phyloP scores from a whole-genome alignment of 2,888 invertebrate species.

The Parasteatoda lunata region DNA sequence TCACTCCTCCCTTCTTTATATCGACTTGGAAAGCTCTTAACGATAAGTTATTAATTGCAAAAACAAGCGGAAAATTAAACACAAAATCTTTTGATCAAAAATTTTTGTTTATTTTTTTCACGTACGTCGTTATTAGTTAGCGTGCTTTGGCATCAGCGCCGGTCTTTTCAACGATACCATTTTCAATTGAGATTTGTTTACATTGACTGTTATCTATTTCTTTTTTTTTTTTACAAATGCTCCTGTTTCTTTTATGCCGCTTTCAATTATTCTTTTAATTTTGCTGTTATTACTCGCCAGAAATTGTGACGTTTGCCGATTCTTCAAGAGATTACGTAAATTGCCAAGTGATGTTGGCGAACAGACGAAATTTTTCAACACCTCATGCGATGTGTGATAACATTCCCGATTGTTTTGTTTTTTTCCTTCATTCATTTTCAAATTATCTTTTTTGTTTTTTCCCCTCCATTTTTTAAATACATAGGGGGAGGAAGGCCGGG shows the following conservation, averaged over 20 bases:
- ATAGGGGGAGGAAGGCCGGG: too few species aligned
- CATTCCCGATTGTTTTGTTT: background rate
- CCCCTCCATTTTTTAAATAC: too few species aligned
- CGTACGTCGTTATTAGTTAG: slow-evolving; percentile 52
- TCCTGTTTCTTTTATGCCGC: slow-evolving; percentile 41
- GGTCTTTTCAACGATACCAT: slow-evolving; percentile 48
- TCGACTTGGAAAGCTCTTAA: too few species aligned
- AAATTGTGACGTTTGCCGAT: background rate
- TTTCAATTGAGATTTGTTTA: slow-evolving; percentile 56
- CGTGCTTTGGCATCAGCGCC: slow-evolving; percentile 40
- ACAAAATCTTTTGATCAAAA: slow-evolving; percentile 55
- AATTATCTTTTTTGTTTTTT: too few species aligned
- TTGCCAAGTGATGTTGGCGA: slow-evolving; percentile 39
- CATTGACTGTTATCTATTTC: slow-evolving; percentile 39
- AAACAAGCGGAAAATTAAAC: background rate
- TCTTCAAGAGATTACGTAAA: slow-evolving; percentile 16
- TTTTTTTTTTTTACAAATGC: slow-evolving; percentile 42
- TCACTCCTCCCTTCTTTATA: too few species aligned
- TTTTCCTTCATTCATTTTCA: too few species aligned
- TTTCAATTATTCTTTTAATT: background rate
- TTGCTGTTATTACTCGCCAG: background rate
- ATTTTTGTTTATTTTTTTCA: slow-evolving; percentile 58
- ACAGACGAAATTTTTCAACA: slow-evolving; percentile 48
- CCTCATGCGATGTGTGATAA: slow-evolving; percentile 22
- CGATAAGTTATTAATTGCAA: too few species aligned